phyloP scores from a whole-genome alignment of 2,888 invertebrate genomes.

The Ptychoptera contaminata region DNA sequence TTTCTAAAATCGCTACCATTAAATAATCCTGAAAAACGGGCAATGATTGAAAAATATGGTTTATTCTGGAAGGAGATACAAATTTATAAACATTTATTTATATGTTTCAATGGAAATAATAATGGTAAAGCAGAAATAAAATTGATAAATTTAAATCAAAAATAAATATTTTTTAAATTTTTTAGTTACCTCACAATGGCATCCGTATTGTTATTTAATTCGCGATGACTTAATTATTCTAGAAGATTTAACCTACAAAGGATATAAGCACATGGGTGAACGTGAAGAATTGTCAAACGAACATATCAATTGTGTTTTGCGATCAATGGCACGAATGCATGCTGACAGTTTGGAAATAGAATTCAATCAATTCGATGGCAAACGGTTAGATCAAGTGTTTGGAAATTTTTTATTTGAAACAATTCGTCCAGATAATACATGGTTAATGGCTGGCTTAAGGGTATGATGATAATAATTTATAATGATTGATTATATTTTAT shows the following conservation, averaged over 20 bases:
- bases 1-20: constrained; percentile 22
- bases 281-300: constrained; percentile 23
- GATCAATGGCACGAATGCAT: constrained; percentile 30
- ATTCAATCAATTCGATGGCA: not conserved
- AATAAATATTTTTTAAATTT: not conserved
- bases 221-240: constrained; percentile 28
- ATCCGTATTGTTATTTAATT: constrained; percentile 27
- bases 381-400: not conserved
- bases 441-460: not conserved
- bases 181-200: constrained; percentile 14
- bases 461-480: not conserved
- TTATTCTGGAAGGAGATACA: constrained; percentile 17
- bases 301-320: constrained; percentile 28
- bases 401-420: not conserved
- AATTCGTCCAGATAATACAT: not conserved
- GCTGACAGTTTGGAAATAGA: constrained; percentile 21
- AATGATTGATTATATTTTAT: too few species aligned
- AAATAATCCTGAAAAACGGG: constrained; percentile 16
- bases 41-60: constrained; percentile 20
- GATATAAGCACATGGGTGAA: constrained; percentile 19
- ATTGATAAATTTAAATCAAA: too few species aligned
- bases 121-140: not conserved
- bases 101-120: not conserved
- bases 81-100: constrained; percentile 3
- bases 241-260: constrained; percentile 28